Evolutionary conservation across 2,888 invertebrate genomes (phyloP).

Genomic region (Drosophila austrosaltans): DNA sequence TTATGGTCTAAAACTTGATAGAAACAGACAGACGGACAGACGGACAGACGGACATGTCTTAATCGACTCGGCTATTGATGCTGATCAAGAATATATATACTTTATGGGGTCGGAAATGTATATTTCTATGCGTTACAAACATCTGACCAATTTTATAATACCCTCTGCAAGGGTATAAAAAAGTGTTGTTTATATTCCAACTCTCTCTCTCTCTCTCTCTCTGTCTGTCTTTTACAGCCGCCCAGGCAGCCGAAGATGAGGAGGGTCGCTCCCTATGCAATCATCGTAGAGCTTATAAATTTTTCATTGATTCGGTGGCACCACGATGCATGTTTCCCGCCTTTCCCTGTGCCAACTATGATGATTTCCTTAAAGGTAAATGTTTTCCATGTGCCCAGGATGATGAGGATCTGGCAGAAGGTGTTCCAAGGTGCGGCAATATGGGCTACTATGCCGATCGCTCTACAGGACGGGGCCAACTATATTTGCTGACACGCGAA

Average conservation of each 20-base stretch:
- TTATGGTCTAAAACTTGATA: too few species aligned
- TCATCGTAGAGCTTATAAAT: constrained; percentile 95
- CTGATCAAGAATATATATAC: too few species aligned
- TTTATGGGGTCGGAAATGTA: too few species aligned
- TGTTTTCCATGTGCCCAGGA: constrained; percentile 88
- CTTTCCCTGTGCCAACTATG: constrained; percentile 93
- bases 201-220: too few species aligned
- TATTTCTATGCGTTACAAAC: too few species aligned
- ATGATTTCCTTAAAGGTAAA: constrained; percentile 91
- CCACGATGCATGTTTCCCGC: constrained; percentile 96
- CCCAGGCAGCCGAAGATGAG: constrained; percentile 90
- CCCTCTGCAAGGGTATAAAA: too few species aligned
- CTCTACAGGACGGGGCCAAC: constrained; percentile 91
- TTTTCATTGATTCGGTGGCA: constrained; percentile 96
- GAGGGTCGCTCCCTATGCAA: constrained; percentile 96
- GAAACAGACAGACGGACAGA: too few species aligned
- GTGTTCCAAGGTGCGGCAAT: constrained; percentile 89
- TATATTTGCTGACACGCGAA: constrained; percentile 94
- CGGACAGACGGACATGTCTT: too few species aligned
- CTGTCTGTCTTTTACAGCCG: constrained; percentile 61
- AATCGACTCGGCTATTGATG: too few species aligned
- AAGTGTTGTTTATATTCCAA: constrained; percentile 38
- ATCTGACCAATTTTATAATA: too few species aligned
- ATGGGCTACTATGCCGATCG: constrained; percentile 97
- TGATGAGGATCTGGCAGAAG: constrained; percentile 79